phyloP scores from a whole-genome alignment of 1,140 invertebrate species.

The Oppia nitens region DNA sequence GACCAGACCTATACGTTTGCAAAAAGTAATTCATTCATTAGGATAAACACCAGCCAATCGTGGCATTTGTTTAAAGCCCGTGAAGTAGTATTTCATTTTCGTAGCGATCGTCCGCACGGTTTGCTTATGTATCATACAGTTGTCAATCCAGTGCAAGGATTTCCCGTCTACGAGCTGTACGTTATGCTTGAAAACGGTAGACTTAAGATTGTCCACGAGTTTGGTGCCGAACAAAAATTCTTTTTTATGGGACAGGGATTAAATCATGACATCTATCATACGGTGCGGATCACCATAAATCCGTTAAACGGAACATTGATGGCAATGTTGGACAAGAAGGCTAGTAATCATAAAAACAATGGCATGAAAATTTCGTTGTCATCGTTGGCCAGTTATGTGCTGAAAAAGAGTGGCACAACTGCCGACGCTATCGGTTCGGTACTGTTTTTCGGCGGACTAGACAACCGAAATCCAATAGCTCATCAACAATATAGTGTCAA shows the following conservation, averaged over 20 bases:
- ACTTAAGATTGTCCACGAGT: constrained; percentile 72
- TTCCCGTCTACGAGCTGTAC: background rate
- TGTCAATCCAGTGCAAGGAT: background rate
- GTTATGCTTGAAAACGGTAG: constrained; percentile 43
- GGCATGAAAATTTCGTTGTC: background rate
- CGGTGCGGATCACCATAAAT: constrained; percentile 61
- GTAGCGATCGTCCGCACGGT: background rate
- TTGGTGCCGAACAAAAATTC: constrained; percentile 45
- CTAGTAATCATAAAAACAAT: background rate
- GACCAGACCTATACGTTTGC: background rate
- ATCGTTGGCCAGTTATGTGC: background rate
- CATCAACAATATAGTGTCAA: constrained; percentile 77
- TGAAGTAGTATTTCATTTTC: background rate
- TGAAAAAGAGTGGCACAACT: background rate
- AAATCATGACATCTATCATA: constrained; percentile 75
- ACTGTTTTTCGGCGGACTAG: constrained; percentile 38
- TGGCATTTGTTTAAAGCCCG: background rate
- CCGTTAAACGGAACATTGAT: constrained; percentile 58
- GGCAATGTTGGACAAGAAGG: constrained; percentile 53
- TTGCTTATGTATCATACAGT: background rate
- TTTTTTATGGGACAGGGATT: constrained; percentile 34
- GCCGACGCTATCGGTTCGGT: background rate
- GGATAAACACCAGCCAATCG: background rate
- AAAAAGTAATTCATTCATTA: background rate
- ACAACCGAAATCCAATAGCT: constrained; percentile 53